These are phyloP conservation scores for Drosophila melanogaster DNA, from an alignment of 1,140 invertebrate species.

Conservation along the genomic window Release_6_plus_ISO1_MT NT_033779.5:9435501-9436000, in stretches of 20 bases:
- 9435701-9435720: slow-evolving; percentile 86
- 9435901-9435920: slow-evolving; percentile 89
- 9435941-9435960: slow-evolving; percentile 95
- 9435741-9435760: no score
- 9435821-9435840: slow-evolving; percentile 92
- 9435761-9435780: no score
- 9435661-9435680: slow-evolving; percentile 74
- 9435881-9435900: slow-evolving; percentile 94
- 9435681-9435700: slow-evolving; percentile 86
- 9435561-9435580: slow-evolving; percentile 54
- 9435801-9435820: not conserved
- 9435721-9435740: no score
- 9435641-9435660: slow-evolving; percentile 56
- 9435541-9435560: slow-evolving; percentile 62
- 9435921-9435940: slow-evolving; percentile 88
- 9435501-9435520: slow-evolving; percentile 60
- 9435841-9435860: slow-evolving; percentile 93
- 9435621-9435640: slow-evolving; percentile 78
- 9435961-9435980: slow-evolving; percentile 87
- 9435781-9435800: no score
- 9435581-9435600: slow-evolving; percentile 45
- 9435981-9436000: slow-evolving; percentile 81
- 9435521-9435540: slow-evolving; percentile 53
- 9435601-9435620: slow-evolving; percentile 82
- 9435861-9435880: slow-evolving; percentile 90